Percentiles rank a stretch among this genome's conserved stretches.
Evolutionary conservation across 2,113 vertebrate genomes (phyloP).

Genomic region (Clarias batrachus): DNA sequence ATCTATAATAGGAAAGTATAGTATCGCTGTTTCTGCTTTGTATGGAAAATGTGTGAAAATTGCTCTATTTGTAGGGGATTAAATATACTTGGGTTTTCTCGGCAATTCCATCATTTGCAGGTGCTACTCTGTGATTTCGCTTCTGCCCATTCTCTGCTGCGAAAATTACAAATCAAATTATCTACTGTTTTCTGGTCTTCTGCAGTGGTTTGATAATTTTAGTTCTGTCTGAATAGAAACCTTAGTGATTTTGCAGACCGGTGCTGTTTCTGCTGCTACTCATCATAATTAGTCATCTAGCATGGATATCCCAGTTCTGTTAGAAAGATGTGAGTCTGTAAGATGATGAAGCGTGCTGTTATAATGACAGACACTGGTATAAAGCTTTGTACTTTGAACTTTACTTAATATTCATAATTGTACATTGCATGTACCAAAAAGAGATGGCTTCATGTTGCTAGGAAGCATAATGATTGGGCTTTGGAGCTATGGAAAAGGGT

Average conservation of each 20-base stretch:
- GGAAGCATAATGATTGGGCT: too few relatives aligned
- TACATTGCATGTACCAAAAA: neutral
- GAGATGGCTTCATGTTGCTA: too few relatives aligned
- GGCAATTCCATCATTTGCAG: conserved; percentile 5
- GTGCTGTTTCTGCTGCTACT: neutral
- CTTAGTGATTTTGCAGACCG: too few relatives aligned
- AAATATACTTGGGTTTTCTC: neutral
- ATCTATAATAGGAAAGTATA: conserved; percentile 21
- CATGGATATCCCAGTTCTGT: neutral
- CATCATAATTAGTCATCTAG: neutral
- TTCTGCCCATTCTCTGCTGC: neutral
- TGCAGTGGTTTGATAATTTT: conserved; percentile 8
- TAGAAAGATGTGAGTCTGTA: neutral
- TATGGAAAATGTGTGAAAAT: conserved; percentile 22
- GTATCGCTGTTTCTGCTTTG: conserved; percentile 21
- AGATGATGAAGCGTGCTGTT: neutral
- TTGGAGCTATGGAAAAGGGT: too few relatives aligned
- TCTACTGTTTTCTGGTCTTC: neutral
- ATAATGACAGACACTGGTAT: neutral
- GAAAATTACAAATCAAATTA: conserved; percentile 4
- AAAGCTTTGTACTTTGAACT: neutral
- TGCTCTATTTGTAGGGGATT: neutral
- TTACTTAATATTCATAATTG: neutral
- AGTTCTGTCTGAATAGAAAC: neutral
- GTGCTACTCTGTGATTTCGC: neutral